These are phyloP conservation scores for Ophonus ardosiacus DNA, from an alignment of 2,888 invertebrate genomes.

Conservation along the genomic window DNA sequence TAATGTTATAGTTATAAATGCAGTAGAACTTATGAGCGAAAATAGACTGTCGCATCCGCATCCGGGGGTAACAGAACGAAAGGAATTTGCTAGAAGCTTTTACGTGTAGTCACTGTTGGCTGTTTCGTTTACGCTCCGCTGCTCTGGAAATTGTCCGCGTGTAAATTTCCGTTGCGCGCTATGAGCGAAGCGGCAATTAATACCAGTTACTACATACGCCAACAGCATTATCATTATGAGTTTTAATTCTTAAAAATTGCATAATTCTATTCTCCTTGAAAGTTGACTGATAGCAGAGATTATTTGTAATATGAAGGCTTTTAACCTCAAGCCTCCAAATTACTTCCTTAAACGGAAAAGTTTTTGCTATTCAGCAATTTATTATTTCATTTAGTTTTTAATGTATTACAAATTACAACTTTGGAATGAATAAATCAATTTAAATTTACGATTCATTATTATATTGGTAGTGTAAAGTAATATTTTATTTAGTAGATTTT, in stretches of 20 bases:
- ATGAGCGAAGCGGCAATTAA: slow-evolving; percentile 35
- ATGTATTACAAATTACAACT: not conserved
- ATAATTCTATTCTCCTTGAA: slow-evolving; percentile 37
- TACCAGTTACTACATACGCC: slow-evolving; percentile 43
- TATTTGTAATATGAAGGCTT: slow-evolving; percentile 26
- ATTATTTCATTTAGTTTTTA: not conserved
- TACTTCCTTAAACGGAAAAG: not conserved
- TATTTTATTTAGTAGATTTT: too few species aligned
- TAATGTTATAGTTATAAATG: slow-evolving; percentile 32
- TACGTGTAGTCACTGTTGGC: slow-evolving; percentile 24
- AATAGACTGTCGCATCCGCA: slow-evolving; percentile 12
- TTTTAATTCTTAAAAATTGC: slow-evolving; percentile 41
- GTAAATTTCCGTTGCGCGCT: slow-evolving; percentile 50
- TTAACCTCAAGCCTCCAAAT: not conserved
- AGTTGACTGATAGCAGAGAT: slow-evolving; percentile 25
- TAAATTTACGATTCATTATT: too few species aligned
- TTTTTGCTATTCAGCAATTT: not conserved
- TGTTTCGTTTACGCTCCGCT: slow-evolving; percentile 42
- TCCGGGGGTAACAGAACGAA: slow-evolving; percentile 20
- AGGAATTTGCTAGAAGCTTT: slow-evolving; percentile 46
- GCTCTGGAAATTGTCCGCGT: slow-evolving; percentile 28
- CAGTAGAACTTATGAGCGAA: slow-evolving; percentile 22
- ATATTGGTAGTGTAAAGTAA: too few species aligned
- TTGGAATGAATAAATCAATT: too few species aligned
- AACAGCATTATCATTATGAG: slow-evolving; percentile 24